Evolutionary conservation across 1,140 invertebrate species (phyloP), one percentile per base, ranked within the genome.

Genomic region (Lepidostoma basale): DNA sequence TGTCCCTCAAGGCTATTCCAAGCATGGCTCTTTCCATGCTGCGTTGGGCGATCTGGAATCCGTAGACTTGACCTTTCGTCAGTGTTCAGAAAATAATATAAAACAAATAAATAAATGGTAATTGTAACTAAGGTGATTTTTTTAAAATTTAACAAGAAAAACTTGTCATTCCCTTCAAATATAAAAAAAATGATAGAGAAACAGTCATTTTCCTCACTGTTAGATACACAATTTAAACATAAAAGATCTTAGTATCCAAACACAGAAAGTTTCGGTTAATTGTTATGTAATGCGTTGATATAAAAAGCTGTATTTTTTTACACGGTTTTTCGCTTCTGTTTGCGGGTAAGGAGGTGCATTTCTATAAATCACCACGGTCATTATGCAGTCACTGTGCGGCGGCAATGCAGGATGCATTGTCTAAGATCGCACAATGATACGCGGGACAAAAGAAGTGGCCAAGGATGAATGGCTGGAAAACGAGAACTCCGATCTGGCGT

Each of bases 361-460:
- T 65, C 45, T 49, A 65, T 65, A 65, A 65, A 65, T 65, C 63
- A 65, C 30, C 10, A 4, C 12, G 20, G 28, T 54, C 63, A 65
- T 65, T 65, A 54, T 65, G 44, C 16, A 65, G 47, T 65, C 49
- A 40, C 47, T 20, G 39, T 65, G 20, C 30, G 39, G 14, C 56
- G 44, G 28, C 20, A 42, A 25, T 42, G 49, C 67, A 62, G 67
- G 67, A 68, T 68, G 67, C 36, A 39, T 28, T 49, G 39, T 54
- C 59, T 54, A 40, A 60, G 56, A 60, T 60, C 39, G 30, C 18
- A 14, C 25, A 42, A 60, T 60, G 56, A 60, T 60, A 60, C 56
- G 39, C 10, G 2, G 20, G 18, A 56, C 52, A 56, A 56, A 36
- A 36, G 26, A 56, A 20, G 16, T 33, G 6, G 26, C 30, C 52